Base-by-base conservation (phyloP, 2,113 vertebrate genomes). In the Pipra filicauda region DNA sequence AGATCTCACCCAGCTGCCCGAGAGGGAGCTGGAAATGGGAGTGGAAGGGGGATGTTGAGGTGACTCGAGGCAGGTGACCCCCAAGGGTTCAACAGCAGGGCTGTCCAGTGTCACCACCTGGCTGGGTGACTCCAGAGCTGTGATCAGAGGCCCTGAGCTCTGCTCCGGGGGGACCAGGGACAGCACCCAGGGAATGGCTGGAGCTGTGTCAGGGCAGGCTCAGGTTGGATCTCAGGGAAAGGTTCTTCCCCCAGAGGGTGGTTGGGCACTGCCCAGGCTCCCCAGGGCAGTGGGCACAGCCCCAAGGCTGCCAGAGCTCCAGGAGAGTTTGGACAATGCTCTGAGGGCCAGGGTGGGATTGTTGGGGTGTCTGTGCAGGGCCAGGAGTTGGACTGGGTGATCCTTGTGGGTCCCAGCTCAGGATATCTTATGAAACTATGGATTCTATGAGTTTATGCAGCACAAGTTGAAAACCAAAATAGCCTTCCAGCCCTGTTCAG, bases 311-410 rank as follows among this genome's bases (percentile, higher is more conserved):
- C 61, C 70, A 83, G 39, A 83, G 78, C 78, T 82, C 78, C 87
- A 69, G 87, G 78, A 61, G 61, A 2, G 8, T 28, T 81, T 59
- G 87, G 87, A 0, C 39, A 39, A 33, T 3, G 1, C 66, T 65
- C 41, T 77, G 69, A 67, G 70, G 87, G 39, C 5, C 62, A 67
- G 78, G 71, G 3, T n/a, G 54, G 78, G 39, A 1, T 3, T 75
- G 33, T 0, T 82, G 71, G 54, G 44, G 46, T 2, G n/a, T 15
- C 87, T 82, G 87, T 0, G 46, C 46, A 75, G 61, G 70, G 20
- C 0, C 19, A 24, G 52, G 78, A 0, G 20, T 3, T 39, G 70
- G 0, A 0, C 23, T 61, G 24, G 76, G 1, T 24, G 67, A 11
- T 51, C 49, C 73, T 1, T 0, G 8, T 3, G 14, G 2, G 8